phyloP scores from a whole-genome alignment of 2,113 vertebrate genomes.

The Ictidomys tridecemlineatus region DNA sequence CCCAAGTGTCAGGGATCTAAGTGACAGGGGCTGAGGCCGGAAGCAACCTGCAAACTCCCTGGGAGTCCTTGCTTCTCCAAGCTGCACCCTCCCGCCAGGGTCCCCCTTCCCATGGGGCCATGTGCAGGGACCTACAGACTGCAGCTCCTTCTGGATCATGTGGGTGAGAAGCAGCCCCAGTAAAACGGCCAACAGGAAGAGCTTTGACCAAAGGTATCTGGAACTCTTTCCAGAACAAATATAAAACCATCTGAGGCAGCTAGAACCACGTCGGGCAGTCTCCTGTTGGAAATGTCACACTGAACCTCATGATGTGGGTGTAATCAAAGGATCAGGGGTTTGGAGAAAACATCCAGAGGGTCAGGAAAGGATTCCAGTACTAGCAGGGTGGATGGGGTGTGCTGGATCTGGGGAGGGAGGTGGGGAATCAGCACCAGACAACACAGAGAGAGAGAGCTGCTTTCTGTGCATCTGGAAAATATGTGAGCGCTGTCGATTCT shows the following conservation, averaged over 20 bases:
- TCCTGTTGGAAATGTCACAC: slow-evolving; percentile 68
- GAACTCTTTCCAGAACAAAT: slow-evolving; percentile 75
- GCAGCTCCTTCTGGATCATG: not conserved
- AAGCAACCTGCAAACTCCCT: not conserved
- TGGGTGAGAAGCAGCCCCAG: slow-evolving; percentile 34
- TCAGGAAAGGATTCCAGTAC: not conserved
- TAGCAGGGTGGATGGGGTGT: rapidly evolving
- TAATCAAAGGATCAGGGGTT: slow-evolving; percentile 23
- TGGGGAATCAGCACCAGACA: not conserved
- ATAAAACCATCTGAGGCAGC: slow-evolving; percentile 67
- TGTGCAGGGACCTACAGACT: not conserved
- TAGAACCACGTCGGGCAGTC: slow-evolving; percentile 27
- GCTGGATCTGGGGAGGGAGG: rapidly evolving
- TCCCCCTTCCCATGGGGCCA: not conserved
- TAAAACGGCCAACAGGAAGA: slow-evolving; percentile 42
- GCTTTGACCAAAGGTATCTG: slow-evolving; percentile 73
- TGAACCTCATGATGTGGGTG: not conserved
- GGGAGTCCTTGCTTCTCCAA: not conserved
- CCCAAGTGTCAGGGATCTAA: not conserved
- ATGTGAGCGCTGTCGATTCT: not conserved
- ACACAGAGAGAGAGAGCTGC: not conserved
- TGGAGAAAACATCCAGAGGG: slow-evolving; percentile 11
- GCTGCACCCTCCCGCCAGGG: not conserved
- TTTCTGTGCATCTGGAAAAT: not conserved
- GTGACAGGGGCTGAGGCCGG: not conserved